Evolutionary conservation across 2,113 vertebrate species (phyloP).

Genomic region (Rhadina sibilatrix): DNA sequence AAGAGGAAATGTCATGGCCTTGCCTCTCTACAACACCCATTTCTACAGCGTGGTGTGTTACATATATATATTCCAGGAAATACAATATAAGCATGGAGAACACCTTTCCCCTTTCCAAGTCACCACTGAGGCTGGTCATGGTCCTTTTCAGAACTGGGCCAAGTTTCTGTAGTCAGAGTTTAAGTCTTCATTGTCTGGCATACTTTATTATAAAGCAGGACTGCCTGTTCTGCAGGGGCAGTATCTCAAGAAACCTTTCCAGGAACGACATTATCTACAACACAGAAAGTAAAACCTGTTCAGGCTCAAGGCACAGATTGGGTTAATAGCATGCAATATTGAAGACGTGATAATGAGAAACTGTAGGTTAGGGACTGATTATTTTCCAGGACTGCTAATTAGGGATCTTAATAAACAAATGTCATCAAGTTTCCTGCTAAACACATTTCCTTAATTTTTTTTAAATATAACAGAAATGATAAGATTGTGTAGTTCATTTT

Average conservation of each 20-base stretch:
- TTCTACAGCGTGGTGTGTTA: background rate
- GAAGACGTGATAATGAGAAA: background rate
- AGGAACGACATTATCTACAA: background rate
- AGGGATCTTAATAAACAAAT: background rate
- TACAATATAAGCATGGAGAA: background rate
- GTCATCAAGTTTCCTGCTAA: background rate
- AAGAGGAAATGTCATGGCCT: background rate
- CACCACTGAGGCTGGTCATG: background rate
- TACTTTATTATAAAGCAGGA: background rate
- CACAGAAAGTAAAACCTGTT: background rate
- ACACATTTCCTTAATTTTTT: background rate
- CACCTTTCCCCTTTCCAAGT: background rate
- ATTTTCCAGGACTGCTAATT: background rate
- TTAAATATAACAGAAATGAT: background rate
- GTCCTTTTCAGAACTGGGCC: background rate
- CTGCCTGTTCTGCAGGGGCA: background rate
- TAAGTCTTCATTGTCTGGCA: background rate
- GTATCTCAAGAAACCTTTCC: background rate
- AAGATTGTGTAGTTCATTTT: background rate
- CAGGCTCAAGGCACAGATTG: background rate
- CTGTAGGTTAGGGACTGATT: background rate
- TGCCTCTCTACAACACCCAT: background rate
- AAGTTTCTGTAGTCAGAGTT: background rate
- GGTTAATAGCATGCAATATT: background rate
- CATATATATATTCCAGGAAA: background rate